Base-by-base conservation (phyloP, 2,888 invertebrate genomes). In the Lampropteryx suffumata region DNA sequence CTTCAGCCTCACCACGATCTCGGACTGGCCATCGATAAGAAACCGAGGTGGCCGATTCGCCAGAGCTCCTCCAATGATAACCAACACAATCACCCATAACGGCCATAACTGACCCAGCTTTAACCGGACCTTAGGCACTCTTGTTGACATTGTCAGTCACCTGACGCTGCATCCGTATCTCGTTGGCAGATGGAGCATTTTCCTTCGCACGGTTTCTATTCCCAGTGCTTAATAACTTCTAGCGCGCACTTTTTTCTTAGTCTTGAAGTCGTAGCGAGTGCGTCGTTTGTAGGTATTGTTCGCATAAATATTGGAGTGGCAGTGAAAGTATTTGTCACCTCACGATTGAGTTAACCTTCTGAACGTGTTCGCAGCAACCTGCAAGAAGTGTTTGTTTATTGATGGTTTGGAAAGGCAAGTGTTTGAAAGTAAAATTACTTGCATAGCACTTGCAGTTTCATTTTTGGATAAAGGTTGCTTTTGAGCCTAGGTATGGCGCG, bases 1-100 rank as follows among this genome's bases (percentile, higher is more conserved):
- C 82, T 96, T 96, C 72, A 97, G 90, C 76, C 96, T 92, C 69
- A 98, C 92, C 59, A 98, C 97, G 69, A 98, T 97, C 91, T 98
- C 97, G 61, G 96, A 95, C 82, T 96, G 96, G 54, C 95, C 96
- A 72, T 96, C 95, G 76, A 95, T 95, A 50, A 96, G 91, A 82
- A 97, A 97, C 57, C 95, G 92, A n/a, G 97, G 97, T 35, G 97
- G 96, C 68, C 94, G 93, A 90, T 97, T 97, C 56, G 92, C 92
- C 6, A 67, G 61, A 29, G 76, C 59, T 17, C 70, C 58, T 39
- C 82, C 50, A 39, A 42, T 14, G 12, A 84, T 51, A 61, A 83
- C 37, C 57, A 70, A 68, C 50, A 69, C 42, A 44, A 72, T 68
- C 55, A 67, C 46, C 43, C 64, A 72, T 68, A 48, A 63, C 52